phyloP scores from a whole-genome alignment of 2,113 vertebrate genomes.

The rabbit (Oryctolagus cuniculus) region mOryCun1.1 NW_027208201.1:3934501-3935000 shows the following conservation, averaged over 20 bases:
- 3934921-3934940: constrained; percentile 93
- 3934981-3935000: constrained; percentile 49
- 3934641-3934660: constrained; percentile 95
- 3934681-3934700: constrained; percentile 95
- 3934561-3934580: constrained; percentile 88
- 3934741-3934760: constrained; percentile 92
- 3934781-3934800: constrained; percentile 92
- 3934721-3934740: constrained; percentile 92
- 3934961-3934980: neutral
- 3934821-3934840: constrained; percentile 96
- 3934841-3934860: constrained; percentile 97
- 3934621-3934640: too few species aligned
- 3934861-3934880: constrained; percentile 96
- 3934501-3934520: constrained; percentile 95
- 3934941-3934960: constrained; percentile 86
- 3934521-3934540: constrained; percentile 96
- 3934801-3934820: constrained; percentile 97
- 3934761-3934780: constrained; percentile 91
- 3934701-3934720: constrained; percentile 96
- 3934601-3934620: rapidly evolving
- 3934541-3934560: constrained; percentile 96
- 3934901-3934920: constrained; percentile 92
- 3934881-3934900: constrained; percentile 96
- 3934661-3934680: constrained; percentile 96
- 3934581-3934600: rapidly evolving